Evolutionary conservation across 2,888 invertebrate species (phyloP).

Genomic region (Synanthedon myopaeformis): DNA sequence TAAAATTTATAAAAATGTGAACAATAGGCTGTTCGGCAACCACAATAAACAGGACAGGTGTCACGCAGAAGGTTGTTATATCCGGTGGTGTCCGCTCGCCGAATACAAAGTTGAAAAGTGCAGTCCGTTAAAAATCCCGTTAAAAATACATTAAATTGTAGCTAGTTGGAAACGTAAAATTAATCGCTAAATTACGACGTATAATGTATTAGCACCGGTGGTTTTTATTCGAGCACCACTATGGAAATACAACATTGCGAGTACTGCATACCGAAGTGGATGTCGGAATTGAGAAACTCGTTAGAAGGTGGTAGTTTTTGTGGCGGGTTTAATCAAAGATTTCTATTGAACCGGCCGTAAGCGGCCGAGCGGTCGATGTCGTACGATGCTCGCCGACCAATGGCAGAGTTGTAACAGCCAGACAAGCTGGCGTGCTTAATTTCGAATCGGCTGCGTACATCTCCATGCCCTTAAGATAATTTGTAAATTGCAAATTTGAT

Average conservation of each 20-base stretch:
- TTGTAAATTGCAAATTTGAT: not conserved
- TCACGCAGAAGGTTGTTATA: conserved; percentile 25
- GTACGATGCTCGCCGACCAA: conserved; percentile 12
- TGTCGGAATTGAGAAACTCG: conserved; percentile 55
- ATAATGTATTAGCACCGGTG: not conserved
- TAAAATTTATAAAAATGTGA: conserved; percentile 6
- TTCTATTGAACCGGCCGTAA: conserved; percentile 31
- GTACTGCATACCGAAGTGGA: conserved; percentile 31
- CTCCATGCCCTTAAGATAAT: not conserved
- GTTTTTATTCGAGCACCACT: not conserved
- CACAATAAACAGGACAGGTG: conserved; percentile 2
- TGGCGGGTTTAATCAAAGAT: conserved; percentile 26
- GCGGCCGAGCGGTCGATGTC: conserved; percentile 11
- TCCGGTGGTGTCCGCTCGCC: conserved; percentile 32
- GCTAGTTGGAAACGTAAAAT: no score
- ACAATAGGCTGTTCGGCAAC: conserved; percentile 13
- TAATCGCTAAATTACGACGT: no score
- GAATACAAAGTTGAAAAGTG: conserved; percentile 35
- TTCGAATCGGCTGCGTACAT: not conserved
- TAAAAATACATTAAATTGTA: conserved; percentile 7
- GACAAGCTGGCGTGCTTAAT: conserved; percentile 8
- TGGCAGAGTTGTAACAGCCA: conserved; percentile 4
- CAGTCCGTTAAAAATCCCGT: conserved; percentile 43
- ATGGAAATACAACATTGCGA: not conserved
- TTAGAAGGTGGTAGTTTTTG: conserved; percentile 47